A percentile compares a stretch with the other conserved stretches of the same genome.
Evolutionary conservation across 2,113 vertebrate species (phyloP).

Genomic region (Chrysemys picta): DNA sequence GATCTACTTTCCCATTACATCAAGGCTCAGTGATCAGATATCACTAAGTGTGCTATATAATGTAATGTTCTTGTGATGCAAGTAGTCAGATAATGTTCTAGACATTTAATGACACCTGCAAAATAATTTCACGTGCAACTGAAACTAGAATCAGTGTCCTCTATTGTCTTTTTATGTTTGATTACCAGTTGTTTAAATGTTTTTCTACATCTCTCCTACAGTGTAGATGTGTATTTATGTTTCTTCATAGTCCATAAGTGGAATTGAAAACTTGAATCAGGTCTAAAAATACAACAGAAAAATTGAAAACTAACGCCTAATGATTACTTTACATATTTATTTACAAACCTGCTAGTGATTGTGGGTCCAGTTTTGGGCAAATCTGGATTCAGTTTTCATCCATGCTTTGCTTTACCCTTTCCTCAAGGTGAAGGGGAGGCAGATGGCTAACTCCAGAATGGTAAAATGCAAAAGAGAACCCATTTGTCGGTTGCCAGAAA

Average conservation of each 20-base stretch:
- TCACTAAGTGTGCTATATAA: neutral
- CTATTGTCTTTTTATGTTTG: too few species aligned
- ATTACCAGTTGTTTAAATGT: too few species aligned
- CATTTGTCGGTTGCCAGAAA: neutral
- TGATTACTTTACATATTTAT: neutral
- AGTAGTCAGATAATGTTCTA: neutral
- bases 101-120: neutral
- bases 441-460: neutral
- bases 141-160: neutral
- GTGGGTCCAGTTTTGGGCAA: too few species aligned
- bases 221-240: neutral
- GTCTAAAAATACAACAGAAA: neutral
- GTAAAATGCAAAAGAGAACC: neutral
- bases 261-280: neutral
- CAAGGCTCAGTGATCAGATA: neutral
- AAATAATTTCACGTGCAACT: neutral
- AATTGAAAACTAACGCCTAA: neutral
- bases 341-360: neutral
- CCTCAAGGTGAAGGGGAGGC: neutral
- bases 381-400: too few species aligned
- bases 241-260: neutral
- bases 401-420: neutral
- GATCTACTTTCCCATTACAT: neutral
- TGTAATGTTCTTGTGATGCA: neutral
- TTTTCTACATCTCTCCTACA: neutral